Base-by-base conservation (phyloP, 2,888 invertebrate genomes). In the Maniola hyperantus region DNA sequence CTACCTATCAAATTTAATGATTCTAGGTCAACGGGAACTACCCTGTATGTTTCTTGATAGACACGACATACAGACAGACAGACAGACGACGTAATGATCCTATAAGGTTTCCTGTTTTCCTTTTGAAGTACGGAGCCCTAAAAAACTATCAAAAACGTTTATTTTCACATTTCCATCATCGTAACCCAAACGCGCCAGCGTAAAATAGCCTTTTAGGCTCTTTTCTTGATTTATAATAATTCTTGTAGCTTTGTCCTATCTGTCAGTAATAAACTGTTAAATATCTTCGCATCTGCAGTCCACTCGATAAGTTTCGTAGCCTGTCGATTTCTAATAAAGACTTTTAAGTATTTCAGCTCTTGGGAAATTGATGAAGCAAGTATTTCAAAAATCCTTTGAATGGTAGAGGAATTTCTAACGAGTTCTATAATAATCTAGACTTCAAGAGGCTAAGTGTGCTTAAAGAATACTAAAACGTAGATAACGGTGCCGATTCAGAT, bases 301-400 rank as follows among this genome's bases (percentile, higher is more conserved):
- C 53, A 39, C 61, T 62, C 36, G 18, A 11, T n/a, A 62, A 51
- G 53, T 50, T 48, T 60, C 46, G 60, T 50, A 36, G 60, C n/a
- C 50, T 64, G 66, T 66, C 64, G 69, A 66, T 66, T 68, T 64
- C 55, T 69, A 64, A 66, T 64, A 64, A 60, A 55, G 65, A 60
- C 48, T 63, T 66, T 61, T 61, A 64, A 69, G 64, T 63, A 64
- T 51, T 59, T 69, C 50, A 57, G 39, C 48, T 69, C 60, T 66
- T 46, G 57, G 64, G n/a, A 67, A 61, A 69, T 55, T 64, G 69
- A 66, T 61, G 66, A 66, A 42, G 50, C 66, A 55, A 66, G 44
- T 57, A 64, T 66, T 67, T 69, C 60, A 64, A 65, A 69, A 54
- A 62, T 62, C 62, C 58, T 65, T 48, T 51, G 66, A 62, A 51